Conservation (phyloP, 2,888 invertebrate genomes). For the Tanypteryx hageni region DNA sequence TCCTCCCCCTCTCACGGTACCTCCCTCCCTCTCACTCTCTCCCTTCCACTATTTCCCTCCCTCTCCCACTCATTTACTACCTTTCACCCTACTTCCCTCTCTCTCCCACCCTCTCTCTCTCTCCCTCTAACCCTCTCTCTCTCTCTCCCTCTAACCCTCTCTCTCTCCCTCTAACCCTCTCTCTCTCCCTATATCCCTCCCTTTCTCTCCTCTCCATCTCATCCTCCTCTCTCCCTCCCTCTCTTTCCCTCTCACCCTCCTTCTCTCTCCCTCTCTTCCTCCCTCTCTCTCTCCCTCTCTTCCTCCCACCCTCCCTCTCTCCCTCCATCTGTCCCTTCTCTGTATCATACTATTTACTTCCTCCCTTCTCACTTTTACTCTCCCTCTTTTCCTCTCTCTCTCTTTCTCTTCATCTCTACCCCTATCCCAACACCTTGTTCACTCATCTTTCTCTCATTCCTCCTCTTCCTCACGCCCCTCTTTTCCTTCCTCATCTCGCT, state of each 20-base stretch:
- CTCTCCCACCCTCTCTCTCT: not conserved
- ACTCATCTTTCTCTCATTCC: not conserved
- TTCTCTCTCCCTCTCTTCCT: not conserved
- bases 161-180: not conserved
- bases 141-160: not conserved
- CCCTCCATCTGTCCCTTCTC: too few relatives aligned
- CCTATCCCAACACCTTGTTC: not conserved
- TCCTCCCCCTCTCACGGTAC: constrained; percentile 45
- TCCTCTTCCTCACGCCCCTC: not conserved
- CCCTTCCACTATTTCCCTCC: constrained; percentile 56
- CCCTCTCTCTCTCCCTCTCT: not conserved
- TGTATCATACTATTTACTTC: too few relatives aligned
- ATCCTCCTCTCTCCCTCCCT: not conserved
- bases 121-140: not conserved
- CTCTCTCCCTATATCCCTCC: too few relatives aligned
- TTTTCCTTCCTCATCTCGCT: not conserved
- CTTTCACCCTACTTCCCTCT: not conserved
- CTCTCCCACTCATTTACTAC: not conserved
- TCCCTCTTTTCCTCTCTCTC: not conserved
- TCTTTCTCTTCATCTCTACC: not conserved
- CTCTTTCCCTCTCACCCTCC: not conserved
- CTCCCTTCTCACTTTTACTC: not conserved
- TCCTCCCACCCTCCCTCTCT: not conserved
- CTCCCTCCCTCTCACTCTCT: constrained; percentile 65
- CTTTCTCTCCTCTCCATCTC: too few relatives aligned